These are phyloP conservation scores for Olivierus martensii DNA, from an alignment of 1,140 invertebrate genomes.

Conservation along the genomic window DNA sequence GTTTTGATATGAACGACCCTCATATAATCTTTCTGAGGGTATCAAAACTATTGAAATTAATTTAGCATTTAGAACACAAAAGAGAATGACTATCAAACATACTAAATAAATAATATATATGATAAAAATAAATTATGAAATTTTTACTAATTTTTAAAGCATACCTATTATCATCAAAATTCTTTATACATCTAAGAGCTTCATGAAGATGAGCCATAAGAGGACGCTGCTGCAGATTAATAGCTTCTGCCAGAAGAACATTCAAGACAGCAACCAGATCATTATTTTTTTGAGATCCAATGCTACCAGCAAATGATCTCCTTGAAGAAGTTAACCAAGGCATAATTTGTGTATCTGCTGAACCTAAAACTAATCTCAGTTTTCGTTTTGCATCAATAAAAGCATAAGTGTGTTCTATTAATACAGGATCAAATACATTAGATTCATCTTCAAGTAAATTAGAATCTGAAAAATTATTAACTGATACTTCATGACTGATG, in stretches of 20 bases:
- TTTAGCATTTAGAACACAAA: too few species aligned
- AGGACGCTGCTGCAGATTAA: conserved; percentile 65
- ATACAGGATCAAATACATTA: conserved; percentile 44
- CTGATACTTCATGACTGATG: not conserved
- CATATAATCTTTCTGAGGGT: too few species aligned
- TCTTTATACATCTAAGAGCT: conserved; percentile 61
- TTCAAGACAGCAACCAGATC: conserved; percentile 26
- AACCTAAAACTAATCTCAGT: conserved; percentile 76
- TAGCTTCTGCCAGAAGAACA: conserved; percentile 65
- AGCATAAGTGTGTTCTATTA: conserved; percentile 41
- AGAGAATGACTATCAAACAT: too few species aligned
- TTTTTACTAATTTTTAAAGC: too few species aligned
- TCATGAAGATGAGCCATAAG: conserved; percentile 75
- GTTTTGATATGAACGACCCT: too few species aligned
- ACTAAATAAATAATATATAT: too few species aligned
- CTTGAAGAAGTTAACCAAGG: conserved; percentile 14
- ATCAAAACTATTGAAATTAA: too few species aligned
- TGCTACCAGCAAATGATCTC: conserved; percentile 9
- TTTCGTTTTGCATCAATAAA: conserved; percentile 85
- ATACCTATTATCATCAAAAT: conserved; percentile 54
- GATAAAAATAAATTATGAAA: too few species aligned
- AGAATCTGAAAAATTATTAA: conserved; percentile 10
- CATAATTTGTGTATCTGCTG: conserved; percentile 45
- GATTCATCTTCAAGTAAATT: conserved; percentile 36
- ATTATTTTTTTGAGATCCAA: conserved; percentile 11